A percentile compares a stretch with the other conserved stretches of the same genome.
Evolutionary conservation across 2,797 vertebrate genomes (phyloP).

Genomic region (Cossypha caffra): DNA sequence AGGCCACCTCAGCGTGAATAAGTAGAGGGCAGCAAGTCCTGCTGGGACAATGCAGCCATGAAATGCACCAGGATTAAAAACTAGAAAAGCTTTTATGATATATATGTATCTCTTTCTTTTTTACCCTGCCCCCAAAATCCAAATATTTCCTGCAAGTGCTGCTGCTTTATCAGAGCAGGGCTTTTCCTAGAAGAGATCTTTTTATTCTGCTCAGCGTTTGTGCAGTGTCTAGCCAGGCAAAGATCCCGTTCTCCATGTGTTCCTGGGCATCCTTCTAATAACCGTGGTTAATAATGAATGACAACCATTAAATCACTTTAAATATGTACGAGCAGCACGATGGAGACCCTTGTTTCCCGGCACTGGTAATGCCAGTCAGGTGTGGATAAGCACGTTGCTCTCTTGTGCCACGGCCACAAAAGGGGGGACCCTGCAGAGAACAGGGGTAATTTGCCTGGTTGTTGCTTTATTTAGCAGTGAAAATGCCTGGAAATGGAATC

Average conservation of each 20-base stretch:
- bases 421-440: not conserved
- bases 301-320: conserved; percentile 65
- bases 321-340: conserved; percentile 20
- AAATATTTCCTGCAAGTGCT: not conserved
- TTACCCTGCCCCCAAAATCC: not conserved
- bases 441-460: not conserved
- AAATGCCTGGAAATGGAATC: not conserved
- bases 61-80: not conserved
- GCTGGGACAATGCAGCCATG: not conserved
- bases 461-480: not conserved
- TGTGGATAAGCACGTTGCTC: not conserved
- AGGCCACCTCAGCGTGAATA: not conserved
- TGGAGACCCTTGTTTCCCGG: conserved; percentile 44
- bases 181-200: conserved; percentile 44
- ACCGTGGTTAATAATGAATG: conserved; percentile 66
- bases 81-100: not conserved
- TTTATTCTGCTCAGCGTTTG: conserved; percentile 11
- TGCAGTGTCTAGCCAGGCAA: not conserved
- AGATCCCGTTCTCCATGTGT: not conserved
- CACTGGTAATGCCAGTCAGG: not conserved
- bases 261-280: conserved; percentile 43
- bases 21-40: not conserved
- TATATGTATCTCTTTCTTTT: not conserved
- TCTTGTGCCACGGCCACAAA: not conserved
- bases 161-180: not conserved